phyloP scores from a whole-genome alignment of 2,888 invertebrate species.

The Therioaphis trifolii region DNA sequence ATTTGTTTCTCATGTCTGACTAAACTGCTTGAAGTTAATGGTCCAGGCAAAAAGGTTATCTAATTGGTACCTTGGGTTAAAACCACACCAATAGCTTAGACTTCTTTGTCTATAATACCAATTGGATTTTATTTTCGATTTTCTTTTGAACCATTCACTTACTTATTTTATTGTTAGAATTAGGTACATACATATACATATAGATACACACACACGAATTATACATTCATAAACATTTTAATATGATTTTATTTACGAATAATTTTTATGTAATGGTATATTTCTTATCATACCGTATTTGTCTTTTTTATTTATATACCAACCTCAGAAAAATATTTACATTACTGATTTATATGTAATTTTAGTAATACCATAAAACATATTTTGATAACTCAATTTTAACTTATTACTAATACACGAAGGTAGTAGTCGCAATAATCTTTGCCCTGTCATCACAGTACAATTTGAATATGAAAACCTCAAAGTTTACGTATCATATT shows the following conservation, averaged over 20 bases:
- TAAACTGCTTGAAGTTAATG: constrained; percentile 4
- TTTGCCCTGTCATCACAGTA: too few species aligned
- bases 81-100: neutral
- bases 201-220: too few species aligned
- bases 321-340: neutral
- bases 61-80: neutral
- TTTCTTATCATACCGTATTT: neutral
- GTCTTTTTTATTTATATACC: neutral
- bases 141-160: neutral
- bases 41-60: neutral
- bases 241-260: neutral
- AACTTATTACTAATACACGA: too few species aligned
- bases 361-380: too few species aligned
- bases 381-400: too few species aligned
- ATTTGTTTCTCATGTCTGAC: neutral
- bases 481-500: too few species aligned
- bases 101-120: neutral
- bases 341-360: too few species aligned
- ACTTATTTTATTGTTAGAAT: too few species aligned
- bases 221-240: too few species aligned
- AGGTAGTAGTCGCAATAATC: too few species aligned
- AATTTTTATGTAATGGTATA: neutral
- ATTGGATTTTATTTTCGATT: neutral
- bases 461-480: too few species aligned
- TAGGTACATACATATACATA: too few species aligned